These are phyloP conservation scores for Oenanthe melanoleuca DNA, from an alignment of 2,113 vertebrate genomes.

Conservation along the genomic window DNA sequence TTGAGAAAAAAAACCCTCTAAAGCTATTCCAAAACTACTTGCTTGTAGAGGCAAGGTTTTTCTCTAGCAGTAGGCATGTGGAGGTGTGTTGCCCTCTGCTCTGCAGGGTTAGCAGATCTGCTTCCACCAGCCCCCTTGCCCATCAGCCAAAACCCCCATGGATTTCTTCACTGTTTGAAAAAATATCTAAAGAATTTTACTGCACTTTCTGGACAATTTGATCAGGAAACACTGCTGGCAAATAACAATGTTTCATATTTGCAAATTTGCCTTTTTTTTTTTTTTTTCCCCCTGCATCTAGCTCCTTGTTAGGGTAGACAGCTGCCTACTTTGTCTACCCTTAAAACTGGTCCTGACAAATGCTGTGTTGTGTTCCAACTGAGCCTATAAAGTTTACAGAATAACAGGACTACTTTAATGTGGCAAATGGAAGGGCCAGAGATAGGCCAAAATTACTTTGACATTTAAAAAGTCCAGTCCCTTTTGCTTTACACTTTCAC, in stretches of 20 bases:
- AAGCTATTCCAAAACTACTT: constrained; percentile 44
- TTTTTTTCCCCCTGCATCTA: neutral
- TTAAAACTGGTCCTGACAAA: constrained; percentile 12
- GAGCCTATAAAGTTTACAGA: constrained; percentile 18
- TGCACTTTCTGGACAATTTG: neutral
- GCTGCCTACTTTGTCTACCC: neutral
- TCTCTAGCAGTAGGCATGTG: neutral
- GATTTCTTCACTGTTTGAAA: neutral
- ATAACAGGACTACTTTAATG: constrained; percentile 38
- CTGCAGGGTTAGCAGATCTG: neutral
- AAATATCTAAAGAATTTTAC: neutral
- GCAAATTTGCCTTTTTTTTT: neutral
- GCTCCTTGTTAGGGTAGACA: neutral
- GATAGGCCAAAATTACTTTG: constrained; percentile 26
- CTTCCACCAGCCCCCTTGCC: neutral
- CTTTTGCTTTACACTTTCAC: constrained; percentile 12
- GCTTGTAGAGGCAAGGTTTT: constrained; percentile 38
- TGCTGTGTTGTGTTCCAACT: neutral
- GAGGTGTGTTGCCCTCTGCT: neutral
- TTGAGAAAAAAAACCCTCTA: neutral
- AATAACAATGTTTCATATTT: neutral
- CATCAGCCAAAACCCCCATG: neutral
- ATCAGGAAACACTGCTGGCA: neutral
- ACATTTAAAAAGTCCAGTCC: constrained; percentile 38
- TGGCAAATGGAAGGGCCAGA: neutral